phyloP scores from a whole-genome alignment of 35 echinoderm and acorn worm species.

The Heliocidaris tuberculata region DNA sequence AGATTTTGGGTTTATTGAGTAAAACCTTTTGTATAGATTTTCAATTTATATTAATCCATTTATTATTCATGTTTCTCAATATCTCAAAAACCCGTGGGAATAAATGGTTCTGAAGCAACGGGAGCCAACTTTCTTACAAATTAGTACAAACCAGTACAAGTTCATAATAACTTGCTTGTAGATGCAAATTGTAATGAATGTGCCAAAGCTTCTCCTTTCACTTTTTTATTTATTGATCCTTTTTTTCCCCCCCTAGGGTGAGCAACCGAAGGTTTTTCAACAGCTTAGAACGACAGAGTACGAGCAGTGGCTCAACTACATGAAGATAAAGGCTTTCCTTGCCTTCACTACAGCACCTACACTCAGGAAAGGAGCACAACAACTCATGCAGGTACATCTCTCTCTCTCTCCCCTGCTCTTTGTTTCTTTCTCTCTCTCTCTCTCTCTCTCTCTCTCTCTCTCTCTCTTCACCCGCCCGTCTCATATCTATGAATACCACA shows the following conservation, averaged over 20 bases:
- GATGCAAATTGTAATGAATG: background rate
- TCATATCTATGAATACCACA: no score
- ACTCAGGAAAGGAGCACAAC: conserved; percentile 72
- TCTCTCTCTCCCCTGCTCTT: no score
- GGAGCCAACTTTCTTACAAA: no score
- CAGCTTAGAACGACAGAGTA: conserved; percentile 51
- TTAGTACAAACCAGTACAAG: no score
- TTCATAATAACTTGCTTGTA: no score
- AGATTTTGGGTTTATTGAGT: no score
- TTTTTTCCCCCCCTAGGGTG: conserved; percentile 62
- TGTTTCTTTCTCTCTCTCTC: background rate
- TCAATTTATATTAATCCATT: no score
- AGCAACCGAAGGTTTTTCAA: conserved; percentile 56
- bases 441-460: background rate
- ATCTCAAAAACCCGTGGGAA: background rate
- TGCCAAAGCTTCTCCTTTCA: background rate
- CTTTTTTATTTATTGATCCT: no score
- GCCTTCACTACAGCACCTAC: conserved; percentile 58
- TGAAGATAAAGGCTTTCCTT: conserved; percentile 88
- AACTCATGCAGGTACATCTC: conserved; percentile 74
- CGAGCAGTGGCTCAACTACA: conserved; percentile 65
- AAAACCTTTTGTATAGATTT: no score
- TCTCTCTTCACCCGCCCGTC: no score
- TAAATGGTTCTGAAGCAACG: background rate
- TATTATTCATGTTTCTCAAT: background rate